Base-by-base conservation (phyloP, 2,797 vertebrate species). In the Neosilurus mollespiculum region DNA sequence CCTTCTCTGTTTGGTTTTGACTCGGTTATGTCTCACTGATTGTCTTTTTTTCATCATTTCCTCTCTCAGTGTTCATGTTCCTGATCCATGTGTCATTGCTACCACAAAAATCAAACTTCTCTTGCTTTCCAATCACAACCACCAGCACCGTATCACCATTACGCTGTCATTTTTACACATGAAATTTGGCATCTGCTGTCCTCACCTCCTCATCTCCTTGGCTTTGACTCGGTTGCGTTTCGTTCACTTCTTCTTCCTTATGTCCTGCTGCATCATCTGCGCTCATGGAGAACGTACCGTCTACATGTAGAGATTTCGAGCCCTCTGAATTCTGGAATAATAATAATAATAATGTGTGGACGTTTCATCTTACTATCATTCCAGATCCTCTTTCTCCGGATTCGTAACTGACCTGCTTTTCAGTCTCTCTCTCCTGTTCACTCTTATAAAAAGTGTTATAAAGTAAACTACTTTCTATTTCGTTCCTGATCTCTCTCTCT, bases 151-250 rank as follows among this genome's bases (percentile, higher is more conserved):
- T 6, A 43, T 43, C 37, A 43, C 37, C 37, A 43, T 62, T n/a
- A 62, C n/a, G 14, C 1, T 4, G 10, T 62, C 15, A n/a, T 62
- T 10, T 62, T 62, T 24, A 62, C n/a, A 18, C 2, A 15, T 58
- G 16, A 18, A 67, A 37, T 9, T 9, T 67, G 30, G 9, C 6
- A 1, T 71, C 61, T 67, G 18, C 37, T 16, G 16, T 64, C 14
- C 69, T 79, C 69, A 80, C 77, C 78, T 79, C 62, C 14, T 80
- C 77, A 1, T 80, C 77, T 22, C 4, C 10, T n/a, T 49, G 78
- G 64, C 87, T 66, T 87, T 54, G 72, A 66, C 87, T 69, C 86
- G 80, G 18, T 89, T 85, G 62, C 5, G 12, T n/a, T 54, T 79
- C 81, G 6, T 30, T 43, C n/a, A 9, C 30, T 30, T 61, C 7